Evolutionary conservation across 2,797 vertebrate genomes (phyloP).

Genomic region (Parauchenoglanis punctatus): DNA sequence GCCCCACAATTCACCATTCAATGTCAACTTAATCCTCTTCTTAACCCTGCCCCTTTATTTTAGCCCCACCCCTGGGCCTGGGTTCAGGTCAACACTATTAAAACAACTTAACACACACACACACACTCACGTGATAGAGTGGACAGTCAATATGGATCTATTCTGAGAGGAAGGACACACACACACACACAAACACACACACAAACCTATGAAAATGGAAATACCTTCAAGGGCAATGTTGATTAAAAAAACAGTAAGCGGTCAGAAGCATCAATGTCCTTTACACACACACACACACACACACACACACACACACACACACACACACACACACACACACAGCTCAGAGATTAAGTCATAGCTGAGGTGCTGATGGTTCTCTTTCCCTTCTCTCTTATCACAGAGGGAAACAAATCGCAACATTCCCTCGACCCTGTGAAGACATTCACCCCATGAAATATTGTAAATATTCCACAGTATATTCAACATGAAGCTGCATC

Average conservation of each 20-base stretch:
- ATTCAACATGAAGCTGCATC: not conserved
- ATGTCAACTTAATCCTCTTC: too few species aligned
- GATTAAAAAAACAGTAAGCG: not conserved
- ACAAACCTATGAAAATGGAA: not conserved
- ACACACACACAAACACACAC: not conserved
- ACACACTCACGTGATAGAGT: not conserved
- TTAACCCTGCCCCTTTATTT: not conserved
- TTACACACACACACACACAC: constrained; percentile 13
- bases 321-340: not conserved
- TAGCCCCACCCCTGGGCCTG: not conserved
- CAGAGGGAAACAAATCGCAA: not conserved
- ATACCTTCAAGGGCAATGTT: constrained; percentile 16
- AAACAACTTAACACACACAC: not conserved
- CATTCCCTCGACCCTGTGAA: not conserved
- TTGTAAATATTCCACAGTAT: not conserved
- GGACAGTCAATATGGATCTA: not conserved
- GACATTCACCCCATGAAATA: not conserved
- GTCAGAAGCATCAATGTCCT: constrained; percentile 22
- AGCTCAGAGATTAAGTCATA: not conserved
- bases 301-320: constrained; percentile 3
- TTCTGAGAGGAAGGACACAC: not conserved
- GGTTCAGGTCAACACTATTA: too few species aligned
- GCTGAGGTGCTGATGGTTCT: not conserved
- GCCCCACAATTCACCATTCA: not conserved
- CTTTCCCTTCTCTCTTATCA: not conserved